Conservation (phyloP, 1,140 invertebrate genomes). For the Dufourea novaeangliae region DNA sequence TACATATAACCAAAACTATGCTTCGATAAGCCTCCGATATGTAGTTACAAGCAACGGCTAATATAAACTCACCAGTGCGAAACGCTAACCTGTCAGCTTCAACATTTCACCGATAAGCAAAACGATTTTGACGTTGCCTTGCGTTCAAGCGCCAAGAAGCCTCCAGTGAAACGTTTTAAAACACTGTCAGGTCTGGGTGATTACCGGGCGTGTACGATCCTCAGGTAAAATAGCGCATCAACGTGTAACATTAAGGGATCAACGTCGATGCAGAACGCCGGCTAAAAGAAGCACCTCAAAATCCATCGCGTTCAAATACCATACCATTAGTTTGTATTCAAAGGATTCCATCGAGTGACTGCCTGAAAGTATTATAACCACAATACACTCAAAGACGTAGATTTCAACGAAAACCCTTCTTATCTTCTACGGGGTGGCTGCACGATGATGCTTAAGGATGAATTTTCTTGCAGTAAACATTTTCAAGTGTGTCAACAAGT, state of each 20-base stretch:
- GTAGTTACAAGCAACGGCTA: too few species aligned
- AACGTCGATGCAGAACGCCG: conserved; percentile 17
- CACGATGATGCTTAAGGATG: too few species aligned
- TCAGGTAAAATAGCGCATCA: neutral
- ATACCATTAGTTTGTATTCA: neutral
- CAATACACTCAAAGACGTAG: neutral
- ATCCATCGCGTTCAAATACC: neutral
- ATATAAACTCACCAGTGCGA: too few species aligned
- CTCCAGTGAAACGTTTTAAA: conserved; percentile 32
- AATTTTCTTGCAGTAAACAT: too few species aligned
- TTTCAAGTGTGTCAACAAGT: too few species aligned
- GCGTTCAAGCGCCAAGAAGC: neutral
- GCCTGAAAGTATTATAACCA: neutral
- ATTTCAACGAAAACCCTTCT: too few species aligned
- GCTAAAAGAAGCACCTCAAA: neutral
- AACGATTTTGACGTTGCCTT: conserved; percentile 24
- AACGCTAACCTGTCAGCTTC: neutral
- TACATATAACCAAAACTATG: too few species aligned
- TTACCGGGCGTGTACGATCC: neutral
- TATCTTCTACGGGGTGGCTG: too few species aligned
- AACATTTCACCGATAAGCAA: neutral
- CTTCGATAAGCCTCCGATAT: too few species aligned
- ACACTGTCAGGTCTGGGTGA: conserved; percentile 7
- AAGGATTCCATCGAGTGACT: neutral
- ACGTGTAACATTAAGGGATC: conserved; percentile 19